Evolutionary conservation across 2,797 vertebrate species (phyloP).

Genomic region (Craterocephalus amniculus): DNA sequence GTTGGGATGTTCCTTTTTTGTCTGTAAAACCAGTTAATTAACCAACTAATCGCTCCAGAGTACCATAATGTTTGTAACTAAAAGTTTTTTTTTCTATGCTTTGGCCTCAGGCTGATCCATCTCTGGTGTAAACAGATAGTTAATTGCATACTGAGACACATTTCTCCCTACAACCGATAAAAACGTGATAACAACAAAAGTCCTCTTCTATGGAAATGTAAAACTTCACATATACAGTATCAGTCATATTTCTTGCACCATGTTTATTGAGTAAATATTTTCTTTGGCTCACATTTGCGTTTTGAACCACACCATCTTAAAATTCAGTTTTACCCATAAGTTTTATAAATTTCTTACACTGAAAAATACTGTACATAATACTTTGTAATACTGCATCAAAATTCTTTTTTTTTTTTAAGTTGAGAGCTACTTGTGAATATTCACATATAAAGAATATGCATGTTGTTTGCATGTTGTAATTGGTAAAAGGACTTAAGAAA

Average conservation of each 20-base stretch:
- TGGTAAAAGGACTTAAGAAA: not conserved
- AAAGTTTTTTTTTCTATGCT: not conserved
- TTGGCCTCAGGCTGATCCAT: no score
- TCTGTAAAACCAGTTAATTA: not conserved
- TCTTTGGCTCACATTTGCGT: not conserved
- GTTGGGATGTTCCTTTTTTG: not conserved
- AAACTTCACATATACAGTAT: no score
- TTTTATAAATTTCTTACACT: conserved; percentile 33
- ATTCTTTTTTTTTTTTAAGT: not conserved
- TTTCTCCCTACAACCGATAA: not conserved
- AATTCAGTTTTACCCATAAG: not conserved
- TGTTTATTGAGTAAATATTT: not conserved
- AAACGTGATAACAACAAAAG: not conserved
- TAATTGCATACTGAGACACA: not conserved
- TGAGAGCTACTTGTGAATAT: no score
- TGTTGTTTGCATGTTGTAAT: not conserved
- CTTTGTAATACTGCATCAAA: conserved; percentile 39
- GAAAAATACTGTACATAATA: conserved; percentile 25
- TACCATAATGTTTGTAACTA: no score
- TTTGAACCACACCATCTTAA: not conserved
- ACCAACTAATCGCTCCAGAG: no score
- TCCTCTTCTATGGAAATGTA: not conserved
- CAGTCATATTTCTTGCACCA: not conserved
- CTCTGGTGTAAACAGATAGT: not conserved
- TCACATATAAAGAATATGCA: no score